These are phyloP conservation scores for Pocillopora grandis DNA, from an alignment of 92 coral and sea anemone species.

Conservation along the genomic window DNA sequence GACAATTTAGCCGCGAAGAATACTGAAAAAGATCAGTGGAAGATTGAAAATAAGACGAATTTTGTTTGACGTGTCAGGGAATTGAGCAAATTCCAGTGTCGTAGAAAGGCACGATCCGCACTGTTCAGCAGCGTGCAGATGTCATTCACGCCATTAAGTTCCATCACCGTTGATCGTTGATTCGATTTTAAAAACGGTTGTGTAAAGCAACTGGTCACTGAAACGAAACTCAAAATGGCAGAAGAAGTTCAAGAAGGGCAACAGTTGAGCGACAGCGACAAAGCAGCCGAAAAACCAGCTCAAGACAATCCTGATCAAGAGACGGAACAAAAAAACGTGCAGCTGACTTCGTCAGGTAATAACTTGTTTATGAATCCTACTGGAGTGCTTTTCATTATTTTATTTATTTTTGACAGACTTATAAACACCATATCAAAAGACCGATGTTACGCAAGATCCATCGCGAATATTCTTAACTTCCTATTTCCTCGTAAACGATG, in stretches of 20 bases:
- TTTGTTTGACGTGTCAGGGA: constrained; percentile 22
- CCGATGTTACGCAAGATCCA: not conserved
- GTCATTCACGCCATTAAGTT: not conserved
- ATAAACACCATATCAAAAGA: not conserved
- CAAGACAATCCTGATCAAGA: not conserved
- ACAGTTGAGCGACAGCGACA: not conserved
- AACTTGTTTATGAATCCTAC: not conserved
- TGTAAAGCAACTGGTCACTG: not conserved
- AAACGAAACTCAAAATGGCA: constrained; percentile 15
- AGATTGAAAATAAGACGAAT: not conserved
- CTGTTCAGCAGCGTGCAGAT: not conserved
- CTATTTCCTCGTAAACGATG: no score
- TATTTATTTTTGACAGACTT: constrained; percentile 1
- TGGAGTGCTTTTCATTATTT: not conserved
- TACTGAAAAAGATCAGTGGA: not conserved
- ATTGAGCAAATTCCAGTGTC: constrained; percentile 28
- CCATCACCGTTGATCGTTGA: not conserved
- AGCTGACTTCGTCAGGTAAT: constrained; percentile 35
- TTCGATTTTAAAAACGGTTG: not conserved
- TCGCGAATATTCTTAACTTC: not conserved
- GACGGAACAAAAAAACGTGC: not conserved
- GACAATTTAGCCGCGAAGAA: not conserved
- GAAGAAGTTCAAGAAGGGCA: constrained; percentile 15
- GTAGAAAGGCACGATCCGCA: not conserved
- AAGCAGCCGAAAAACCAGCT: constrained; percentile 14